Evolutionary conservation across 1,140 invertebrate species (phyloP).

Genomic region (Bombus superbus): DNA sequence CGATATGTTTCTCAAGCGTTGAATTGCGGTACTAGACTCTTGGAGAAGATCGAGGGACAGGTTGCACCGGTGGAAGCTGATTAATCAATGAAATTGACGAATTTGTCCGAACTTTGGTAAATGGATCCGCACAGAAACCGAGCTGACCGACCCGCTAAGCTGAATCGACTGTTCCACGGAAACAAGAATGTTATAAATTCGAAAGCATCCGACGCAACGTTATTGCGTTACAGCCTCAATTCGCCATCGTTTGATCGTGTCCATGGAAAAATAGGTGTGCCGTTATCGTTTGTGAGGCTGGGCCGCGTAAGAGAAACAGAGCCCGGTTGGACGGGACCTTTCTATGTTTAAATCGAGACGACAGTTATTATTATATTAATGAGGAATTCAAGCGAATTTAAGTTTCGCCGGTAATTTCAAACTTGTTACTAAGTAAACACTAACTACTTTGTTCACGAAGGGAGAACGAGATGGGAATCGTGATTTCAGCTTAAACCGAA

Average conservation of each 20-base stretch:
- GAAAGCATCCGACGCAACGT: background rate
- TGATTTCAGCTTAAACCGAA: background rate
- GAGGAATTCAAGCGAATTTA: background rate
- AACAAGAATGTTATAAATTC: background rate
- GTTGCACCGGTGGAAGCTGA: too few species aligned
- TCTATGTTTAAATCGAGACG: background rate
- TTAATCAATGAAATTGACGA: too few species aligned
- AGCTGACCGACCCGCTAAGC: too few species aligned
- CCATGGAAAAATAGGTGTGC: background rate
- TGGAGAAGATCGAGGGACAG: background rate
- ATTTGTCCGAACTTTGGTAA: too few species aligned
- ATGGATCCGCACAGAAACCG: too few species aligned
- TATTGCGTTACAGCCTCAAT: background rate
- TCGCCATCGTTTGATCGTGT: background rate
- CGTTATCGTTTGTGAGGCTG: background rate
- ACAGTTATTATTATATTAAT: background rate
- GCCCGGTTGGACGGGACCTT: too few species aligned
- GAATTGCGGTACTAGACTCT: background rate
- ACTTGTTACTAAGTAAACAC: slow-evolving; percentile 11
- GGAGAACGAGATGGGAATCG: background rate
- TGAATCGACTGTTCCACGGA: background rate
- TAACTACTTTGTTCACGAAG: background rate
- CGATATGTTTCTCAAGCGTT: background rate
- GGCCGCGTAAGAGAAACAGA: too few species aligned
- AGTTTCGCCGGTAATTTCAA: background rate